Conservation (phyloP, 2,113 vertebrate genomes). For the Rallus limicola region DNA sequence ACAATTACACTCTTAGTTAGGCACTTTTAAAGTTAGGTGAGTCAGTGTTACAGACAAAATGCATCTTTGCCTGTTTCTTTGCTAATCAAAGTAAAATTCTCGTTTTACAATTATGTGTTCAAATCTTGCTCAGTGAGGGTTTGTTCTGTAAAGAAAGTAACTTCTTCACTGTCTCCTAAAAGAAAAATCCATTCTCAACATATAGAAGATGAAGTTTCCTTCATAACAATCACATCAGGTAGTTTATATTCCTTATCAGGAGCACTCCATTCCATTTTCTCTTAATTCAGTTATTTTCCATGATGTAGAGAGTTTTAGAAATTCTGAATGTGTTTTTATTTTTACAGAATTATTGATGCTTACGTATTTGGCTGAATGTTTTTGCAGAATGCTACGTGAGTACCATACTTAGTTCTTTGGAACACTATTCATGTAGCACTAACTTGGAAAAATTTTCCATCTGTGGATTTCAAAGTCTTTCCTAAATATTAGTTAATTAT, state of each 20-base stretch:
- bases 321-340: not conserved
- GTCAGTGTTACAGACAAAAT: not conserved
- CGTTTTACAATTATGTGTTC: not conserved
- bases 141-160: not conserved
- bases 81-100: not conserved
- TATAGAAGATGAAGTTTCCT: not conserved
- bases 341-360: not conserved
- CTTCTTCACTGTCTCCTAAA: not conserved
- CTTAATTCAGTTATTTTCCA: not conserved
- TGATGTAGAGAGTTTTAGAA: not conserved
- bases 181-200: not conserved
- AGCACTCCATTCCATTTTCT: not conserved
- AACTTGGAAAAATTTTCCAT: not conserved
- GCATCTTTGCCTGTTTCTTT: not conserved
- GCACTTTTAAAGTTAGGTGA: not conserved
- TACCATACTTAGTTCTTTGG: not conserved
- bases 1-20: not conserved
- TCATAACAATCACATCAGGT: not conserved
- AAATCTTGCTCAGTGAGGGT: not conserved
- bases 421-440: not conserved
- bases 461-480: not conserved
- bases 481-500: not conserved
- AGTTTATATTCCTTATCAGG: not conserved
- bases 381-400: not conserved
- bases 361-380: constrained; percentile 2